A percentile compares a stretch with the other conserved stretches of the same genome.
Conservation (phyloP, 2,888 invertebrate species). For the Hemistola chrysoprasaria region DNA sequence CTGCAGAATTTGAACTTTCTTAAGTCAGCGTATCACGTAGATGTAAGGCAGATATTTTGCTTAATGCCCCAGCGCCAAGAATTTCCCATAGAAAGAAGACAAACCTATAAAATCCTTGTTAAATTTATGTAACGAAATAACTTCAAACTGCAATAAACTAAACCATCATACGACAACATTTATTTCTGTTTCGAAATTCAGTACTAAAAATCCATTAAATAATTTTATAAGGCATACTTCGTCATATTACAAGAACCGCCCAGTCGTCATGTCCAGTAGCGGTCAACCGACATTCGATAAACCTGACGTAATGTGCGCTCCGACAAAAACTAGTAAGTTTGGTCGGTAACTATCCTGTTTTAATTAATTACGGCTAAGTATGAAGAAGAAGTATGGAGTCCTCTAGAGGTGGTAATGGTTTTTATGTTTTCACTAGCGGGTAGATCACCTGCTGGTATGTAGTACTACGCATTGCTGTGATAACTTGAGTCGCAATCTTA, state of each 20-base stretch:
- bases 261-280: constrained; percentile 17
- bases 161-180: too few relatives aligned
- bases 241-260: constrained; percentile 15
- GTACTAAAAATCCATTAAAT: neutral
- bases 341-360: constrained; percentile 24
- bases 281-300: constrained; percentile 9
- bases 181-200: neutral
- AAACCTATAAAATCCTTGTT: too few relatives aligned
- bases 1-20: too few relatives aligned
- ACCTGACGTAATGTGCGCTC: constrained; percentile 18
- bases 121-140: too few relatives aligned
- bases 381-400: too few relatives aligned
- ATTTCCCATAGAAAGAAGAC: too few relatives aligned
- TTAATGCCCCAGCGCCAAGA: too few relatives aligned
- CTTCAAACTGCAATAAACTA: too few relatives aligned
- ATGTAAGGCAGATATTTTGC: too few relatives aligned
- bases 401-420: constrained; percentile 23
- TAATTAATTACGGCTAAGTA: constrained; percentile 31
- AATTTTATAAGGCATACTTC: constrained; percentile 2
- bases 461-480: constrained; percentile 6
- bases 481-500: constrained; percentile 5
- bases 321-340: constrained; percentile 26
- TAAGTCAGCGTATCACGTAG: too few relatives aligned
- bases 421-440: constrained; percentile 13
- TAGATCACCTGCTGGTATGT: constrained; percentile 23